Percentiles rank a stretch among this genome's conserved stretches.
These are phyloP conservation scores for Teleogryllus occipitalis DNA, from an alignment of 1,140 invertebrate genomes.

Conservation along the genomic window DNA sequence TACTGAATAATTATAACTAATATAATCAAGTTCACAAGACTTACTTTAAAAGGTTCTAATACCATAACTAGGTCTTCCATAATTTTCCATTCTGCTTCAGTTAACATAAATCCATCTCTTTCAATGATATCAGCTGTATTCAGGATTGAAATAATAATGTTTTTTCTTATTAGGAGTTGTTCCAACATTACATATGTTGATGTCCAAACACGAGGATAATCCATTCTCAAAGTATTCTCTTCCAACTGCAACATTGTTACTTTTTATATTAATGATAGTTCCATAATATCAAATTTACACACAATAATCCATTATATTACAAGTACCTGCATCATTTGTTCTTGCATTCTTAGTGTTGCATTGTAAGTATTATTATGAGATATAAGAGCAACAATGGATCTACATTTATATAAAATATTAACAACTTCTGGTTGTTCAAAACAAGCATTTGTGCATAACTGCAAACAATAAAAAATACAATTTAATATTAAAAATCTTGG, in stretches of 20 bases:
- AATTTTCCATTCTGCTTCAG: constrained; percentile 39
- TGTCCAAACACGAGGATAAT: constrained; percentile 42
- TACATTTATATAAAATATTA: constrained; percentile 37
- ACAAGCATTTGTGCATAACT: constrained; percentile 38
- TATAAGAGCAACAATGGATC: constrained; percentile 39
- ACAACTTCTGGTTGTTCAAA: constrained; percentile 39
- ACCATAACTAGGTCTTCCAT: constrained; percentile 42
- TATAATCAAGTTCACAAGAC: background rate
- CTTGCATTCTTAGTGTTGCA: constrained; percentile 36
- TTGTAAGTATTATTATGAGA: constrained; percentile 32
- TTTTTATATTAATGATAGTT: background rate
- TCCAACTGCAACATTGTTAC: constrained; percentile 32
- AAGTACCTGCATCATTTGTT: constrained; percentile 38
- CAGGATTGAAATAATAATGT: constrained; percentile 34
- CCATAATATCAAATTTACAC: background rate
- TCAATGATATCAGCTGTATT: constrained; percentile 34
- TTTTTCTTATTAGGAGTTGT: constrained; percentile 36
- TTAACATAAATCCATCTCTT: constrained; percentile 25
- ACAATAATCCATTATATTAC: background rate
- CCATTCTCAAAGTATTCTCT: constrained; percentile 36
- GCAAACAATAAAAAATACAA: background rate
- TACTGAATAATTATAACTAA: no score
- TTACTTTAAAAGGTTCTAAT: constrained; percentile 42
- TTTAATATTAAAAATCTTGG: no score
- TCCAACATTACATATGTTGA: constrained; percentile 46